A percentile compares a stretch with the other conserved stretches of the same genome.
Conservation (phyloP, 2,113 vertebrate genomes). For the Jacana jacana region DNA sequence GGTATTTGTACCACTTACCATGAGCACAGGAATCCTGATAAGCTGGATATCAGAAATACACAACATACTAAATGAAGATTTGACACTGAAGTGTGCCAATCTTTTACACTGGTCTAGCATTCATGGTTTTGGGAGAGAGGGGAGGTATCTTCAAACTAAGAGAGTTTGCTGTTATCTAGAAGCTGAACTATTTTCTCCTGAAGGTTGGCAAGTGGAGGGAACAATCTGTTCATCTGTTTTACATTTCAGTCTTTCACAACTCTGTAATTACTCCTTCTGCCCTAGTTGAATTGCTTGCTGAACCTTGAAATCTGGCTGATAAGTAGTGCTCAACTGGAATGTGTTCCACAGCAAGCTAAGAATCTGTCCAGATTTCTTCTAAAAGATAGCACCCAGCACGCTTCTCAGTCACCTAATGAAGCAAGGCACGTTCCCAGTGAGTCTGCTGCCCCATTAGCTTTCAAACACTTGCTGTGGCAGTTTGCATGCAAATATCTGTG, state of each 20-base stretch:
- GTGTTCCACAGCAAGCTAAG: background rate
- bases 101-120: background rate
- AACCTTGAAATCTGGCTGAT: slow-evolving; percentile 26
- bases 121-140: background rate
- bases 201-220: background rate
- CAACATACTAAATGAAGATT: background rate
- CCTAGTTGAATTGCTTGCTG: slow-evolving; percentile 1
- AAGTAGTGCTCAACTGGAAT: background rate
- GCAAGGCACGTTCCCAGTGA: background rate
- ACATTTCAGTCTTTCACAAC: background rate
- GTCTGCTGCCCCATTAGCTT: background rate
- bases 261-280: background rate
- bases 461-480: background rate
- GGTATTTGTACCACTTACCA: background rate
- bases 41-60: background rate
- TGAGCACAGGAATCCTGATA: background rate
- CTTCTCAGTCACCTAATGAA: background rate
- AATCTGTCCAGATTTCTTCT: background rate
- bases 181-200: background rate
- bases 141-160: background rate
- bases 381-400: background rate
- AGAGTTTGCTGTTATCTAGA: background rate
- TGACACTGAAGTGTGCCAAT: background rate
- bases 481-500: background rate
- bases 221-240: background rate